phyloP scores from a whole-genome alignment of 2,113 vertebrate genomes.

The Hydropotes inermis region DNA sequence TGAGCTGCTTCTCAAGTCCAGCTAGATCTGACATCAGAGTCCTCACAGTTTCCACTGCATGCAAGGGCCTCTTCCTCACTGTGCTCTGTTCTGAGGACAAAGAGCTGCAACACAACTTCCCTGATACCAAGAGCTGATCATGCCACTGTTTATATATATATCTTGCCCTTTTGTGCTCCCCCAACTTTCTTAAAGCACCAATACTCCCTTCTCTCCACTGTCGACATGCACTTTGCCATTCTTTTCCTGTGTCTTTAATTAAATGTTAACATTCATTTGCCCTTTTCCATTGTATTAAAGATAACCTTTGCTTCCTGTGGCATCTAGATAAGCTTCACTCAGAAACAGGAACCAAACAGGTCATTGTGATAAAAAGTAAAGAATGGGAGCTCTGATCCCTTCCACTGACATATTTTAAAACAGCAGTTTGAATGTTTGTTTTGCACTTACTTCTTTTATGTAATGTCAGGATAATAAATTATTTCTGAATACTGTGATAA shows the following conservation, averaged over 20 bases:
- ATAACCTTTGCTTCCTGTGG: constrained; percentile 62
- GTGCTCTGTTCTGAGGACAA: neutral
- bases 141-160: neutral
- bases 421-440: constrained; percentile 50
- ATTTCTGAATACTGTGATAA: constrained; percentile 38
- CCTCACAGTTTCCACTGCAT: no score
- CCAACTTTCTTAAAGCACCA: neutral
- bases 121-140: neutral
- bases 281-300: constrained; percentile 64
- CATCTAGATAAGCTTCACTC: constrained; percentile 62
- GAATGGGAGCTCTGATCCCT: constrained; percentile 43
- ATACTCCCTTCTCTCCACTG: neutral
- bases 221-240: constrained; percentile 47
- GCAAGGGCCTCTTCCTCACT: neutral
- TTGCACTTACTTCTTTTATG: constrained; percentile 42
- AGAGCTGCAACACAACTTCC: neutral
- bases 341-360: constrained; percentile 52
- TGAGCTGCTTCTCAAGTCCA: neutral
- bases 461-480: constrained; percentile 60
- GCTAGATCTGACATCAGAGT: neutral
- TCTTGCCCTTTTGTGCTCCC: neutral
- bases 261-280: constrained; percentile 74
- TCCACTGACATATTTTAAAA: constrained; percentile 49
- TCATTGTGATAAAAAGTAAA: constrained; percentile 52
- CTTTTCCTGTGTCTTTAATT: constrained; percentile 63